Conservation (phyloP, 2,888 invertebrate species). For the Gonocerus acuteangulatus region DNA sequence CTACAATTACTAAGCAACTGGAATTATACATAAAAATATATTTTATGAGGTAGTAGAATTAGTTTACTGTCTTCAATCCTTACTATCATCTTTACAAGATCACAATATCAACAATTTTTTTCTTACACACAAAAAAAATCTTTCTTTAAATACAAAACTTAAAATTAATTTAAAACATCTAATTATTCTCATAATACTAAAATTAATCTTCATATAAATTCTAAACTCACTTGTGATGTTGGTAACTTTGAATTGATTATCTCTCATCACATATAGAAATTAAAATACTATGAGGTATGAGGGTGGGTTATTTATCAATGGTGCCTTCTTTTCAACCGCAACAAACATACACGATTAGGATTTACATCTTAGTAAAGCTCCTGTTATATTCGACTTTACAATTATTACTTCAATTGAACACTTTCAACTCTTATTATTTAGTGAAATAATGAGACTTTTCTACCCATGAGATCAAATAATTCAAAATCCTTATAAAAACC, state of each 20-base stretch:
- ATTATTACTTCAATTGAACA: no score
- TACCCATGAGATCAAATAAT: no score
- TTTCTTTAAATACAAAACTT: background rate
- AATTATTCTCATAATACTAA: conserved; percentile 12
- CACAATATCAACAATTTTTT: background rate
- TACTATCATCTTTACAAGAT: background rate
- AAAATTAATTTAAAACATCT: conserved; percentile 7
- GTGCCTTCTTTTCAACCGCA: no score
- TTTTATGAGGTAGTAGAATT: background rate
- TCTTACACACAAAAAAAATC: background rate
- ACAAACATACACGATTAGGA: no score
- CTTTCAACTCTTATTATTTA: no score
- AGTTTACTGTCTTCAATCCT: conserved; percentile 11
- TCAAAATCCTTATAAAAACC: no score
- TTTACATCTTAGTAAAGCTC: no score
- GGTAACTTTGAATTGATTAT: conserved; percentile 18
- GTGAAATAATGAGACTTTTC: no score
- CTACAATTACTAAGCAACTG: no score
- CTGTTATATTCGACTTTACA: no score
- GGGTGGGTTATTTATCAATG: background rate
- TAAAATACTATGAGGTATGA: conserved; percentile 20
- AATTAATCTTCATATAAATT: conserved; percentile 10
- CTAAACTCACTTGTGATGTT: conserved; percentile 15
- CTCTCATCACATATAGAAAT: conserved; percentile 16
- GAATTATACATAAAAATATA: background rate